Evolutionary conservation across 2,113 vertebrate species (phyloP), one percentile per base, ranked within the genome.

Genomic region (Trogon surrucura): DNA sequence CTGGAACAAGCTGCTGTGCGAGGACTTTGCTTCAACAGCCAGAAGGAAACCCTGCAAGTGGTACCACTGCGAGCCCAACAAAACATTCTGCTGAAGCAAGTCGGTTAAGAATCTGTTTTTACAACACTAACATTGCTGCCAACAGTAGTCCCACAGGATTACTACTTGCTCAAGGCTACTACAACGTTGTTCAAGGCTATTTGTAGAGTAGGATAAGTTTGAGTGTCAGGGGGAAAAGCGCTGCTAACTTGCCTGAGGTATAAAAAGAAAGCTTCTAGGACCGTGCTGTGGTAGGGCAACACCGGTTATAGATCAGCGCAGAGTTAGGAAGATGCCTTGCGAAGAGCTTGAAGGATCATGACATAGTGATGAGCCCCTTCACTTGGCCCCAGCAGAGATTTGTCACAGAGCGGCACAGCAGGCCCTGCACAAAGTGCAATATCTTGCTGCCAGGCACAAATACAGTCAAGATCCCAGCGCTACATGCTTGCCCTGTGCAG

Each of bases 31-130:
- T 90, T 85, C 18, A 57, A n/a, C 4, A 69, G 9, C 3, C 29
- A 58, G 45, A 51, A 79, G 50, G 36, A 87, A 92, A 44, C 32
- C n/a, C 45, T 70, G 20, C 4, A 23, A 38, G 11, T 0, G 0
- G 5, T 54, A 25, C 27, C 66, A n/a, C 53, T 64, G 38, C 18
- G 45, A 67, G 11, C 15, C 50, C 53, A 80, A 13, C 38, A 80
- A 82, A 80, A 57, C 1, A 8, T 16, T 75, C 23, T 38, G 23
- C 53, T 34, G 74, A 51, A 91, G n/a, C 5, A 60, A 58, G 22
- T 30, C 53, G 48, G 10, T 26, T n/a, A n/a, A 32, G 45, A 88
- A 10, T 8, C 10, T 44, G 3, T 29, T 72, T 65, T 61, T 75
- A 48, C 53, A 64, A 26, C 20, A 9, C 2, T 34, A 88, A 53